Percentiles rank a stretch among this genome's conserved stretches.
phyloP scores from a whole-genome alignment of 2,797 vertebrate species.

The Astyanax mexicanus region DNA sequence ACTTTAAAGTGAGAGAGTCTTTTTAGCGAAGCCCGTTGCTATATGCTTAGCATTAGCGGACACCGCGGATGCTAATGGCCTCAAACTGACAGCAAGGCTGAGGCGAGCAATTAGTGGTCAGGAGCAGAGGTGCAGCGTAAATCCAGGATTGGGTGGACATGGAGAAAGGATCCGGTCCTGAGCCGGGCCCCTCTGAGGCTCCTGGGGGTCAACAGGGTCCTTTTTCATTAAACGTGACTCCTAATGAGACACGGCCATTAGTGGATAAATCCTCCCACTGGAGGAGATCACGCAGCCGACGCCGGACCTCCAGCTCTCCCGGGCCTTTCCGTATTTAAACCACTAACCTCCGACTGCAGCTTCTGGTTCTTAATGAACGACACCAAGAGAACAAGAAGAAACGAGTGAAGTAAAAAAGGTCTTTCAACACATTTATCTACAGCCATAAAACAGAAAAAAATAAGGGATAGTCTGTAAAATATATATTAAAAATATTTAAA shows the following conservation, averaged over 20 bases:
- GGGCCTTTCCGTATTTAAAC: neutral
- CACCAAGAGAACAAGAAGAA: neutral
- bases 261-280: neutral
- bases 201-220: conserved; percentile 44
- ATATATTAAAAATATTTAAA: no score
- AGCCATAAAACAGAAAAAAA: no score
- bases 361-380: neutral
- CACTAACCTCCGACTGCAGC: neutral
- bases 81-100: conserved; percentile 36
- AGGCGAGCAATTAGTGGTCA: conserved; percentile 59
- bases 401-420: neutral
- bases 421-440: no score
- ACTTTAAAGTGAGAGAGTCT: neutral
- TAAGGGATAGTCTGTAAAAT: no score
- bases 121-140: conserved; percentile 61
- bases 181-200: conserved; percentile 24
- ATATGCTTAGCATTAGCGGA: conserved; percentile 9
- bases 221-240: conserved; percentile 60
- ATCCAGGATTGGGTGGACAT: conserved; percentile 49
- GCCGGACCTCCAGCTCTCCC: neutral
- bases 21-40: conserved; percentile 12
- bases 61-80: conserved; percentile 24
- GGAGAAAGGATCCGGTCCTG: conserved; percentile 57
- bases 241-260: conserved; percentile 26
- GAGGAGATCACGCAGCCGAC: neutral